phyloP scores from a whole-genome alignment of 2,888 invertebrate genomes.

The Piscicola geometra region DNA sequence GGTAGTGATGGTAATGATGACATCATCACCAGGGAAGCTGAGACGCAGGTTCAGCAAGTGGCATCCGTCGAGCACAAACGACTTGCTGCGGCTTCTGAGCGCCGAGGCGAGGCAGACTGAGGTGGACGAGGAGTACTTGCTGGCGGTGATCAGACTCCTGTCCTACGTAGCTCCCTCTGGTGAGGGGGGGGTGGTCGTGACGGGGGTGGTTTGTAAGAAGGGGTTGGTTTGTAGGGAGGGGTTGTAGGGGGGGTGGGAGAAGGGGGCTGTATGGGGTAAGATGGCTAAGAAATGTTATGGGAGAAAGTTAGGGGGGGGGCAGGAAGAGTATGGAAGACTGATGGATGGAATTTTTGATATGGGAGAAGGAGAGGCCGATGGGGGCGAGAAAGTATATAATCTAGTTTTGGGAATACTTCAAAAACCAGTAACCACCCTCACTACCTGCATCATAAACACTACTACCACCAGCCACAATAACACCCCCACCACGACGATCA shows the following conservation, averaged over 20 bases:
- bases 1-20: background rate
- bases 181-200: no score
- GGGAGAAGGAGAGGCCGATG: no score
- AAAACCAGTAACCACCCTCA: no score
- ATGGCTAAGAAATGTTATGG: no score
- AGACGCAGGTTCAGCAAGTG: background rate
- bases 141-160: background rate
- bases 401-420: no score
- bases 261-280: background rate
- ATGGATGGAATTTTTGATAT: background rate
- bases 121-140: background rate
- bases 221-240: background rate
- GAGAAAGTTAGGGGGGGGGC: background rate
- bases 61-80: background rate
- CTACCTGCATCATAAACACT: no score
- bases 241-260: background rate
- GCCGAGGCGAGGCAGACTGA: background rate
- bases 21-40: constrained; percentile 8
- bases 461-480: no score
- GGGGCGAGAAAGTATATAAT: no score
- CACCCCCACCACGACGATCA: no score
- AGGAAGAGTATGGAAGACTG: background rate
- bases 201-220: no score
- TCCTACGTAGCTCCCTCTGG: background rate
- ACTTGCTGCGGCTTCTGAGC: background rate